Percentiles rank a stretch among this genome's conserved stretches.
phyloP scores from a whole-genome alignment of 2,113 vertebrate genomes.

The Echinops telfairi region DNA sequence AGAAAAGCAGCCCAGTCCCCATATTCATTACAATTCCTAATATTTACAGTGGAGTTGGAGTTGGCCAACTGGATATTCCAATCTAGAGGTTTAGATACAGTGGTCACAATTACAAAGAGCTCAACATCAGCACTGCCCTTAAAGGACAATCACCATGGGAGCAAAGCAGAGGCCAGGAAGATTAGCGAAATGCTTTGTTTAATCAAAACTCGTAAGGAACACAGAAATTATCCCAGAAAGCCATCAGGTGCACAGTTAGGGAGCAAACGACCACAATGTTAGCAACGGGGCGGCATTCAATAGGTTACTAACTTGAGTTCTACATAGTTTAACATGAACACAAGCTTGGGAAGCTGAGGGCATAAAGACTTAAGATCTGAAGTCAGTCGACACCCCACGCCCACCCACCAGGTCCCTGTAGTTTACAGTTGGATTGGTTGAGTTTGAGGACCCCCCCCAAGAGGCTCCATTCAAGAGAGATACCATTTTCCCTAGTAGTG shows the following conservation, averaged over 20 bases:
- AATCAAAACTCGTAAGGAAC: slow-evolving; percentile 76
- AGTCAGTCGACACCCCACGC: neutral
- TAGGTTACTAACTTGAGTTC: slow-evolving; percentile 56
- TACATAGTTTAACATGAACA: slow-evolving; percentile 74
- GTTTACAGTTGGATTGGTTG: slow-evolving; percentile 32
- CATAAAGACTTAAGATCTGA: neutral
- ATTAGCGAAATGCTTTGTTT: slow-evolving; percentile 77
- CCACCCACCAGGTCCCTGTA: neutral
- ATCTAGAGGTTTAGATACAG: slow-evolving; percentile 69
- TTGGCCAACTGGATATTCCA: slow-evolving; percentile 67
- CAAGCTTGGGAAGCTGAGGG: slow-evolving; percentile 39
- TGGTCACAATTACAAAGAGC: slow-evolving; percentile 80
- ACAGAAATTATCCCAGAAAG: slow-evolving; percentile 72
- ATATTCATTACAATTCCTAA: slow-evolving; percentile 64
- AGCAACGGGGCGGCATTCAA: slow-evolving; percentile 69
- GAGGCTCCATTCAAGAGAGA: neutral
- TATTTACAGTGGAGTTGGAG: slow-evolving; percentile 84
- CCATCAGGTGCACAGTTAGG: slow-evolving; percentile 76
- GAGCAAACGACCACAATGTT: slow-evolving; percentile 75
- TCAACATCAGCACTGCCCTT: slow-evolving; percentile 68
- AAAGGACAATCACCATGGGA: slow-evolving; percentile 61
- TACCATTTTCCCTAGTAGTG: neutral
- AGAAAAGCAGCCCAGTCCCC: slow-evolving; percentile 61
- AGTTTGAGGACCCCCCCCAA: neutral
- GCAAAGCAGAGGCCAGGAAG: slow-evolving; percentile 74